Evolutionary conservation across 1,140 invertebrate species (phyloP).

Genomic region (Conus betulinus): DNA sequence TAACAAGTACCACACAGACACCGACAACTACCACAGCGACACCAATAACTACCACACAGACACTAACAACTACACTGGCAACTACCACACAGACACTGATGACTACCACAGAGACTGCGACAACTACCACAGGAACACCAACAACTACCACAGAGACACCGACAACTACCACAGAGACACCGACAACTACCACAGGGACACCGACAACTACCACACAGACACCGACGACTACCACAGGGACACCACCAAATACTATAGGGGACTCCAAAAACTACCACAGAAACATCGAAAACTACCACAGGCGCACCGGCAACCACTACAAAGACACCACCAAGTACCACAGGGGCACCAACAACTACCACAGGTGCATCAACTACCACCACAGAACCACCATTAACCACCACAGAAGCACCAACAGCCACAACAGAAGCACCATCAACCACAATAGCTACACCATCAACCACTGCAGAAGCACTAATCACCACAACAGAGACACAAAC

Average conservation of each 20-base stretch:
- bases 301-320: neutral
- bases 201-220: constrained; percentile 7
- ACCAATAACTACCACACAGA: neutral
- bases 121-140: constrained; percentile 1
- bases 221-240: neutral
- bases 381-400: neutral
- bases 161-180: neutral
- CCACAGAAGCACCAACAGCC: neutral
- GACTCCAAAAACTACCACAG: neutral
- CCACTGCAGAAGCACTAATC: no score
- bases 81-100: neutral
- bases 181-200: constrained; percentile 24
- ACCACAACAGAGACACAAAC: neutral
- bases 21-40: neutral
- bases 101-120: neutral
- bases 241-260: neutral
- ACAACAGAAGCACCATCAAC: neutral
- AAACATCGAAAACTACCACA: constrained; percentile 3
- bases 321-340: neutral
- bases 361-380: neutral
- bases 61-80: neutral
- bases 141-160: neutral
- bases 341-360: neutral
- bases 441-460: neutral
- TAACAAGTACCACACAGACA: neutral